These are phyloP conservation scores for Scortum barcoo DNA, from an alignment of 2,113 vertebrate species.

Conservation along the genomic window DNA sequence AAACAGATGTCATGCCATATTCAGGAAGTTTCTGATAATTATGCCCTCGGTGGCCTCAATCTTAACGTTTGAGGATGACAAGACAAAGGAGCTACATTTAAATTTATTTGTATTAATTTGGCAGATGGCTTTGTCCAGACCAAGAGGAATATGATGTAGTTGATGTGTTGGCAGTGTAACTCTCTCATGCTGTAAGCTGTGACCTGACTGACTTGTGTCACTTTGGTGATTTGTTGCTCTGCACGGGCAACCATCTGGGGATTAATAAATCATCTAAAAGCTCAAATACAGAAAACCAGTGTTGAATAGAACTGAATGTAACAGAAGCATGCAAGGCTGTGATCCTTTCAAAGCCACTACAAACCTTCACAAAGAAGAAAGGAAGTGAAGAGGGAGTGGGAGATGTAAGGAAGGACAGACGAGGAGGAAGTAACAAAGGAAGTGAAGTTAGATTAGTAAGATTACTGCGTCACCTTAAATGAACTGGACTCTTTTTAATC, in stretches of 20 bases:
- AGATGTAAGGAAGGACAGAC: background rate
- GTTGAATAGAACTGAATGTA: background rate
- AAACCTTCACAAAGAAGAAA: too few species aligned
- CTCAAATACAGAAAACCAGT: background rate
- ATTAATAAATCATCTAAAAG: background rate
- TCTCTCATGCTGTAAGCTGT: background rate
- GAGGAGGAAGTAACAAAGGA: background rate
- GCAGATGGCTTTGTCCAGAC: too few species aligned
- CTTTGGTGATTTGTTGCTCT: background rate
- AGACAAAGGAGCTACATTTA: too few species aligned
- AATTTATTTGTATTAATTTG: too few species aligned
- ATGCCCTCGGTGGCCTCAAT: too few species aligned
- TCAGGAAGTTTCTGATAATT: too few species aligned
- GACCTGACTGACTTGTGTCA: background rate
- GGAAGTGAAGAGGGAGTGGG: background rate
- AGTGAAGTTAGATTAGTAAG: slow-evolving; percentile 19
- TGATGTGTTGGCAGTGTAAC: background rate
- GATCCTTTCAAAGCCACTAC: background rate
- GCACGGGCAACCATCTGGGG: background rate
- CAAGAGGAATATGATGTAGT: background rate
- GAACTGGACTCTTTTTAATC: slow-evolving; percentile 34
- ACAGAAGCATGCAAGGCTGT: too few species aligned
- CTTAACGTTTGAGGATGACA: too few species aligned
- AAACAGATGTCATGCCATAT: too few species aligned
- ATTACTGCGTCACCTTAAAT: slow-evolving; percentile 29